phyloP scores from a whole-genome alignment of 2,113 vertebrate genomes.

The Copsychus sechellarum region DNA sequence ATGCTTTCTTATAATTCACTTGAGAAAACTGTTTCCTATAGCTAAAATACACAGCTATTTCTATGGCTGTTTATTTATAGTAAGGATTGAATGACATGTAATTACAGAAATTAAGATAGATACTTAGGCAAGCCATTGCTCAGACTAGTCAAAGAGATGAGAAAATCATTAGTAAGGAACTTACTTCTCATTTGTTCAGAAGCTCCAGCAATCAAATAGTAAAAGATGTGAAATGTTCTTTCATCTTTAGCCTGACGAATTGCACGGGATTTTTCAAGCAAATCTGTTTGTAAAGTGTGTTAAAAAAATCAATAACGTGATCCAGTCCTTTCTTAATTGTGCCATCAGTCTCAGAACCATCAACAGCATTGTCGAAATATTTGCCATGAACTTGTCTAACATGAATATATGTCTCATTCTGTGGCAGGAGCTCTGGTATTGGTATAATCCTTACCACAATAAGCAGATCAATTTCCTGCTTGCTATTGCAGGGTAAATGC shows the following conservation, averaged over 20 bases:
- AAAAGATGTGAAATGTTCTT: constrained; percentile 83
- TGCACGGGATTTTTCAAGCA: constrained; percentile 82
- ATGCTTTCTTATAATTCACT: neutral
- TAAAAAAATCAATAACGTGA: constrained; percentile 12
- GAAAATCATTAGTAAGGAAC: neutral
- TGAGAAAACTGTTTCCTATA: neutral
- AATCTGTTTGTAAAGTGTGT: constrained; percentile 68
- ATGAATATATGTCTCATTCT: neutral
- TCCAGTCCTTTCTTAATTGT: neutral
- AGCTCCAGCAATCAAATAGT: constrained; percentile 80
- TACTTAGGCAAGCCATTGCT: neutral
- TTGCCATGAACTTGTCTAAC: neutral
- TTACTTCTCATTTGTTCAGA: constrained; percentile 80
- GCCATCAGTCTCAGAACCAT: neutral
- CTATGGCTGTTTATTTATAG: neutral
- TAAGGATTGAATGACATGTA: neutral
- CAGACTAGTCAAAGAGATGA: neutral
- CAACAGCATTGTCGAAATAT: neutral
- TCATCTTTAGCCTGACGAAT: constrained; percentile 82
- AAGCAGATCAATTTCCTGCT: neutral
- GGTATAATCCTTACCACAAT: neutral
- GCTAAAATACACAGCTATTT: neutral
- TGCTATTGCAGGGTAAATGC: neutral
- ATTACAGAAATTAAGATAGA: neutral
- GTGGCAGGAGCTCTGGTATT: neutral